phyloP scores from a whole-genome alignment of 2,888 invertebrate species.

The Leptothorax acervorum region DNA sequence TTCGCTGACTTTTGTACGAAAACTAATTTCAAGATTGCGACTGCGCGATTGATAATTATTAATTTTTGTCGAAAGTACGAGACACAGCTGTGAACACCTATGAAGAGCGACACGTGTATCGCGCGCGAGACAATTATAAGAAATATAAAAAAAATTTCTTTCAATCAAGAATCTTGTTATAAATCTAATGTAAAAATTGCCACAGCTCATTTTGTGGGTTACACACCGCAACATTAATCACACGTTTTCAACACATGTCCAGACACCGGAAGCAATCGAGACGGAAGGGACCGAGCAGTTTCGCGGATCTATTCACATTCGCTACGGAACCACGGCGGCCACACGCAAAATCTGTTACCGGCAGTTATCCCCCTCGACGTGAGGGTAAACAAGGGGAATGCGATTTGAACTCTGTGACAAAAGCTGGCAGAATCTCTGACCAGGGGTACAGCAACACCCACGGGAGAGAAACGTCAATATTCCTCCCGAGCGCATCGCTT shows the following conservation, averaged over 20 bases:
- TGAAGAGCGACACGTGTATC: neutral
- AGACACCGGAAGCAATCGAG: constrained; percentile 66
- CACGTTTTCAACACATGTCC: constrained; percentile 55
- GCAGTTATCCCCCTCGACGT: constrained; percentile 65
- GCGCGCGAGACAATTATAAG: neutral
- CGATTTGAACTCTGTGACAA: constrained; percentile 71
- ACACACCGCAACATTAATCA: constrained; percentile 10
- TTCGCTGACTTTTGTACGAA: constrained; percentile 24
- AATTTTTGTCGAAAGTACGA: neutral
- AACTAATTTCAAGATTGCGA: neutral
- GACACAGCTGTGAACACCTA: too few species aligned
- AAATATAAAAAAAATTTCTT: neutral
- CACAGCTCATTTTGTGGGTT: constrained; percentile 15
- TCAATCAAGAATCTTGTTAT: constrained; percentile 19
- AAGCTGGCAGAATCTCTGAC: constrained; percentile 26
- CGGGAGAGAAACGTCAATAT: constrained; percentile 39
- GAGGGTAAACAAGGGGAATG: constrained; percentile 68
- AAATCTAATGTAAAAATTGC: neutral
- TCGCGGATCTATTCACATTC: constrained; percentile 61
- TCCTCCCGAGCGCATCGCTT: constrained; percentile 11
- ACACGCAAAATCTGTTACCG: constrained; percentile 65
- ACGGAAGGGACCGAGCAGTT: constrained; percentile 62
- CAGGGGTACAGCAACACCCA: constrained; percentile 25
- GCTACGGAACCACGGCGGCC: constrained; percentile 63
- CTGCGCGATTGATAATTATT: neutral